Base-by-base conservation (phyloP, 2,888 invertebrate species). In the Drosophila meridionalis region DNA sequence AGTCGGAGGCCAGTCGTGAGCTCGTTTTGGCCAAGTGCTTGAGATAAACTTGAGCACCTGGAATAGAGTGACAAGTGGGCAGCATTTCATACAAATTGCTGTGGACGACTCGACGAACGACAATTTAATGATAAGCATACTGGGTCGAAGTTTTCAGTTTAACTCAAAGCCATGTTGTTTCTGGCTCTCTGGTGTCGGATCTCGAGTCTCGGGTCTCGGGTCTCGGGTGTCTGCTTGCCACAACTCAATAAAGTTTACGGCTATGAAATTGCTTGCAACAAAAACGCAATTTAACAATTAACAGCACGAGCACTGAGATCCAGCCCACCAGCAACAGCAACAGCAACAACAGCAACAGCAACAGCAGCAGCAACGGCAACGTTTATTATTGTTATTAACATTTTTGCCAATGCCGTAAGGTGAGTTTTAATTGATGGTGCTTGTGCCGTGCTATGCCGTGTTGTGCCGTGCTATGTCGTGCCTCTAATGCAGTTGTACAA, bases 231-330 rank as follows among this genome's bases (percentile, higher is more conserved):
- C 55, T 53, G 63, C 42, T 56, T 73, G 74, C 87, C 87, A 86
- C 85, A 86, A 89, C 85, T 86, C 85, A 86, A 86, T 86, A 86
- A 89, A 87, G 74, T 87, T 84, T 80, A 90, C 81, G 71, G 71
- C 88, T 76, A 79, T 88, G 70, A 90, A 90, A 90, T 83, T 64
- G 78, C 82, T 85, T 77, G 89, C 89, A 73, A 87, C 87, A 83
- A 89, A 87, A 86, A 87, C 90, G 86, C 90, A 87, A 89, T 89
- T 90, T 87, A 90, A 87, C 90, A 87, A 87, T 87, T 90, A 87
- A 85, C 85, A 85, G 82, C 84, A 82, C 82, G 82, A 83, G 82
- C 78, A 81, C 30, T 63, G 56, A 69, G 69, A 65, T 30, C 12
- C 65, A 69, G 40, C 62, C 40, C 65, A 53, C 55, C 59, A 78